Evolutionary conservation across 2,888 invertebrate species (phyloP), one percentile per base, ranked within the genome.

Genomic region (Athrips mouffetella): DNA sequence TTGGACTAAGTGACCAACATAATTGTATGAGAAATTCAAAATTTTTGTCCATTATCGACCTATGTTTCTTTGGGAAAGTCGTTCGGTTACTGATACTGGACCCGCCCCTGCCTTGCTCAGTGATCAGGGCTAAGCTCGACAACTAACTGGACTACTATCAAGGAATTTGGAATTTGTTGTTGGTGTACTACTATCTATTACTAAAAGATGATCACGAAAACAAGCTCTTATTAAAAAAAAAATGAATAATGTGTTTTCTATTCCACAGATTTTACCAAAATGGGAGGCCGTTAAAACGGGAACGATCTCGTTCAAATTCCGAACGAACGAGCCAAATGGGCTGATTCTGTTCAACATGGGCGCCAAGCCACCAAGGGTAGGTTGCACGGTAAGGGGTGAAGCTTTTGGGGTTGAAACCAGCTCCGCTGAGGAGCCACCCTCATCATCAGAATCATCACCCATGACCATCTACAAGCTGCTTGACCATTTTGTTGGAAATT

Each of bases 301-400:
- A 52, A 95, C 94, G 21, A 94, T 98, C 70, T 94, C 96, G 35
- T 96, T 98, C 86, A 97, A 98, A 88, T 96, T 99, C 73, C 93
- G 98, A 54, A 98, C 98, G 39, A 96, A 95, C 76, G 98, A 98
- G 80, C 94, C 96, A 5, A 96, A 98, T 71, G 98, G 98, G 18
- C 90, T 99, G 59, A 92, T 99, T 48, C 92, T 98, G 73, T 96
- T 97, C 90, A 97, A 97, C 79, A 94, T 94, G 68, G 97, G 96
- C 69, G 91, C 92, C 49, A 91, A 93, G 69, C 92, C 93, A 67
- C 93, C 93, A 62, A 90, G 92, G 86, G 93, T 94, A 83, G 93
- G 91, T 91, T 89, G 89, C 85, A 89, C 89, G 89, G 89, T 89
- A 89, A 89, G 89, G 88, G 88, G 86, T 88, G 87, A 76, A 87